These are phyloP conservation scores for Mystacides longicornis DNA, from an alignment of 2,888 invertebrate genomes.

Conservation along the genomic window DNA sequence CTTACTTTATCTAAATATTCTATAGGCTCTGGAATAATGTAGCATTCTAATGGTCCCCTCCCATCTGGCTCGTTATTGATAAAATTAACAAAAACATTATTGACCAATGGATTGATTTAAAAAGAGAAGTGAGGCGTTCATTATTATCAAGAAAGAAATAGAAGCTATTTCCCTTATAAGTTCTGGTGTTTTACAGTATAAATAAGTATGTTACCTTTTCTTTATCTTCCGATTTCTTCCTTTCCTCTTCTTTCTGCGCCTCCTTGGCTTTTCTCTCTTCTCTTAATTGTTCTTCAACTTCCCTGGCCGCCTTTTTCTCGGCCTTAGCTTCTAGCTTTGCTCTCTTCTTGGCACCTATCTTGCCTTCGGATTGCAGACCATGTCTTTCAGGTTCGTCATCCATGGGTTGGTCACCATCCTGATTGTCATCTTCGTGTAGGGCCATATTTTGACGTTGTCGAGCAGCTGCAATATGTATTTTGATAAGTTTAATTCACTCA, in stretches of 20 bases:
- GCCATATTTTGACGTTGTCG: slow-evolving; percentile 35
- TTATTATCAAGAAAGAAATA: too few species aligned
- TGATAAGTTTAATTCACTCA: background rate
- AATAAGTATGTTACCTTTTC: slow-evolving; percentile 45
- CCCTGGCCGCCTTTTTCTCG: slow-evolving; percentile 75
- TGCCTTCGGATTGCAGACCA: slow-evolving; percentile 50
- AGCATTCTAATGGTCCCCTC: too few species aligned
- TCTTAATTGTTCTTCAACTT: slow-evolving; percentile 68
- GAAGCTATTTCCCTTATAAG: too few species aligned
- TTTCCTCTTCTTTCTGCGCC: slow-evolving; percentile 66
- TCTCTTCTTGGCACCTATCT: slow-evolving; percentile 89
- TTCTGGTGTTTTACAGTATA: too few species aligned
- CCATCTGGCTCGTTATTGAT: too few species aligned
- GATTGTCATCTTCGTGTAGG: slow-evolving; percentile 46
- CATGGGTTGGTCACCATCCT: slow-evolving; percentile 45
- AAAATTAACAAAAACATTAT: too few species aligned
- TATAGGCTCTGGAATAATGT: too few species aligned
- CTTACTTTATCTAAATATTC: too few species aligned
- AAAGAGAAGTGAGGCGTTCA: too few species aligned
- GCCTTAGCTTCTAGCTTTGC: slow-evolving; percentile 92
- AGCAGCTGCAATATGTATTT: slow-evolving; percentile 33
- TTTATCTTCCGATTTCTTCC: slow-evolving; percentile 63
- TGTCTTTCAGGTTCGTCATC: slow-evolving; percentile 30
- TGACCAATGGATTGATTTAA: too few species aligned
- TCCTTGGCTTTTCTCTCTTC: slow-evolving; percentile 75